Evolutionary conservation across 2,113 vertebrate species (phyloP), one percentile per base, ranked within the genome.

Genomic region (Lucifuga dentata): DNA sequence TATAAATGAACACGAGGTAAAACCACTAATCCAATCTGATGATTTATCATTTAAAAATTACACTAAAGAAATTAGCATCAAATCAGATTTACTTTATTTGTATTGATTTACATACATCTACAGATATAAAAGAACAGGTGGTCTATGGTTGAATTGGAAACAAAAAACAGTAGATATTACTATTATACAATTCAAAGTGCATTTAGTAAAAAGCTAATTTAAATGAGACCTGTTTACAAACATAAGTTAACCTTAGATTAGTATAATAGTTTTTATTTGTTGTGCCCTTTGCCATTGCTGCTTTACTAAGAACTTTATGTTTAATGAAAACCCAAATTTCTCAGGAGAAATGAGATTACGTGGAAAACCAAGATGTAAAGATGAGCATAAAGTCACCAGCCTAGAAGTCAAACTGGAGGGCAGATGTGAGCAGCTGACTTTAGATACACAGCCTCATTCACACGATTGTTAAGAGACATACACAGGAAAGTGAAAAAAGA

Each of bases 171-270:
- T 58, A 81, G 69, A 92, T 52, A 66, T 75, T 32, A 73, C 88
- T 94, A 93, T 92, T 62, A 83, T 88, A 90, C 86, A 91, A 93
- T 92, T 94, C 93, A 96, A 97, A 97, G 95, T 96, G 93, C 95
- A 96, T 95, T 90, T 95, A 96, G 95, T 95, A 94, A 95, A 96
- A 95, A 79, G 92, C 91, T 93, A 94, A 88, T 89, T 95, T 83
- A 93, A 93, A 89, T 88, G 83, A 91, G 85, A 94, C 93, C 84
- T 93, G 90, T 94, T 91, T 94, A 92, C 85, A 94, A 94, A 95
- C 92, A 93, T 93, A 90, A 88, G 68, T 89, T 86, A 88, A 71
- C 56, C 48, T 87, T 65, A 63, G 78, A 89, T 85, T 78, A 89
- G 70, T 84, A 83, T 46, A 73, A 86, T 74, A 73, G 15, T 70